phyloP scores from a whole-genome alignment of 2,888 invertebrate genomes.

The Apotomis capreana region DNA sequence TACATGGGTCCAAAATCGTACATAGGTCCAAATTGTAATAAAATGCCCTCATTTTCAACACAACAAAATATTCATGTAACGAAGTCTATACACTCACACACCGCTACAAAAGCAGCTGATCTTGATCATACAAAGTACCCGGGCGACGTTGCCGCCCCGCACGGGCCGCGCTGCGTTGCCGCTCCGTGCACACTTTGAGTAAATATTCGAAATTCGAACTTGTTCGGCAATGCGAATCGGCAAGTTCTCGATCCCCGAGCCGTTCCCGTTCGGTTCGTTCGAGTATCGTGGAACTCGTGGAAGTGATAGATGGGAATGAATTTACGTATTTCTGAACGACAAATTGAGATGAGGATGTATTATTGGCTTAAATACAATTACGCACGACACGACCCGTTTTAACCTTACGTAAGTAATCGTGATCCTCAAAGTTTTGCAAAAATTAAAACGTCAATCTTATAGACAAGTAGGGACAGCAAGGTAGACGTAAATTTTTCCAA shows the following conservation, averaged over 20 bases:
- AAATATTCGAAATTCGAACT: constrained; percentile 66
- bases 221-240: constrained; percentile 67
- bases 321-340: constrained; percentile 32
- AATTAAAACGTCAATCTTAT: too few relatives aligned
- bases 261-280: constrained; percentile 16
- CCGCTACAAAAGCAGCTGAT: constrained; percentile 38
- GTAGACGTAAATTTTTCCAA: too few relatives aligned
- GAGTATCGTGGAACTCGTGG: constrained; percentile 39
- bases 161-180: constrained; percentile 59
- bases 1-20: not conserved
- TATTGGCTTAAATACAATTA: constrained; percentile 28
- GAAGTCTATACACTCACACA: constrained; percentile 10
- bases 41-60: constrained; percentile 26
- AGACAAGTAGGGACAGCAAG: too few relatives aligned
- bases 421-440: not conserved
- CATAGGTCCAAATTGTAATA: not conserved
- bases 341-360: constrained; percentile 35
- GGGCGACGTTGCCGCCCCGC: constrained; percentile 53
- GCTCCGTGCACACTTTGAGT: constrained; percentile 55
- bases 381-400: not conserved
- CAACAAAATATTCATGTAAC: constrained; percentile 32
- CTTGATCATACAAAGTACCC: constrained; percentile 34
- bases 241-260: constrained; percentile 28
- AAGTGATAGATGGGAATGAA: constrained; percentile 41
- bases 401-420: not conserved